Conservation (phyloP, 2,888 invertebrate species). For the Nesidiocoris tenuis region DNA sequence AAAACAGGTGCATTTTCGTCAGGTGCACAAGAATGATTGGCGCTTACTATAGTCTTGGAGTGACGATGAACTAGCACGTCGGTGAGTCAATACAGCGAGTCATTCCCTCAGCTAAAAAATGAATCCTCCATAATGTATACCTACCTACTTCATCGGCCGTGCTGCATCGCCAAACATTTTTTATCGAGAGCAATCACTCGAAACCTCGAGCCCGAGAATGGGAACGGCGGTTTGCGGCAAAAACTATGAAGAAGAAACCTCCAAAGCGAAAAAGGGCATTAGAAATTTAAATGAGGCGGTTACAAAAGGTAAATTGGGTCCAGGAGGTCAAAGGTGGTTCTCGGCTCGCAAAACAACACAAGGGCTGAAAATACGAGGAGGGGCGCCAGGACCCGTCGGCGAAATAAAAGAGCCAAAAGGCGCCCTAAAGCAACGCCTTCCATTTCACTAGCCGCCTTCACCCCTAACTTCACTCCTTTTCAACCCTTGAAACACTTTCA, state of each 20-base stretch:
- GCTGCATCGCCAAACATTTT: no score
- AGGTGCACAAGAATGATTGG: no score
- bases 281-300: conserved; percentile 42
- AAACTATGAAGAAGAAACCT: conserved; percentile 9
- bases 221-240: no score
- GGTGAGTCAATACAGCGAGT: no score
- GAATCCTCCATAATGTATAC: no score
- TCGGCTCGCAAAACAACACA: conserved; percentile 32
- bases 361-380: conserved; percentile 3
- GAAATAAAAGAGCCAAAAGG: conserved; percentile 20
- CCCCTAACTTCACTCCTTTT: not conserved
- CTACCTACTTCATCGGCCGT: no score
- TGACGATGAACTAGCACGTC: no score
- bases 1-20: no score
- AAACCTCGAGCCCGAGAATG: no score
- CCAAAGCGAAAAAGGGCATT: conserved; percentile 23
- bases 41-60: no score
- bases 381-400: not conserved
- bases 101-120: no score
- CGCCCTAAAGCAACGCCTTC: conserved; percentile 4
- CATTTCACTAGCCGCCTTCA: conserved; percentile 5
- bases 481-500: not conserved
- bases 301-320: conserved; percentile 43
- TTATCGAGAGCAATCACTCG: no score
- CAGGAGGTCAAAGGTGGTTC: conserved; percentile 39